Base-by-base conservation (phyloP, 2,888 invertebrate genomes). In the Candidula unifasciata region DNA sequence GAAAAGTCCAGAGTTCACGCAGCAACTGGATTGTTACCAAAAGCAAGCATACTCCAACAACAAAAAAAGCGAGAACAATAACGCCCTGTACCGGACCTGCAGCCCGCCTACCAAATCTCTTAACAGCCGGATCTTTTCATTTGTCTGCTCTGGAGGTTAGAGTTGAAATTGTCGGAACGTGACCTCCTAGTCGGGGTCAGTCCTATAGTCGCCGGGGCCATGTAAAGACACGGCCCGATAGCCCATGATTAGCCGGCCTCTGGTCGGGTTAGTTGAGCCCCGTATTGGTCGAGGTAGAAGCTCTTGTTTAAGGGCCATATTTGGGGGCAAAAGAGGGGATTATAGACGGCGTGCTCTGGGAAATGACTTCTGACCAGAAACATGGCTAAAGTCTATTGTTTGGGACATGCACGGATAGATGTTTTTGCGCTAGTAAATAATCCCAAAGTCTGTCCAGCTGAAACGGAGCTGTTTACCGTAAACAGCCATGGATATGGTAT, bases 91-190 rank as follows among this genome's bases (percentile, higher is more conserved):
- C 3, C 16, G 18, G 30, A 30, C 16, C 21, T 21, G 21, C 13
- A 18, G 52, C 24, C 54, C 33, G 54, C 52, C 74, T 54, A 30
- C n/a, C 74, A 27, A 54, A 54, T 16, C 52, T 54, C 44, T 30
- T 16, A 44, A 74, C 74, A 54, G 30, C 21, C 30, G 3, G 30
- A 68, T 66, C 66, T 33, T 68, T 79, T 44, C 44, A 13, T 13
- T 27, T 44, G 8, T 30, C 16, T n/a, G 66, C 44, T 37, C 21
- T 66, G 18, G n/a, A 44, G 79, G 79, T 79, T 64, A 79, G 3
- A 79, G 79, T 79, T 79, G 68, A 79, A 79, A 79, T 79, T 79
- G 79, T 79, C 79, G 66, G 66, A 66, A 37, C 79, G 68, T 79
- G 79, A 79, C 79, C 79, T 68, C 68, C 27, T 44, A 52, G 79